phyloP scores from a whole-genome alignment of 2,888 invertebrate genomes.

The Odontothrips loti region DNA sequence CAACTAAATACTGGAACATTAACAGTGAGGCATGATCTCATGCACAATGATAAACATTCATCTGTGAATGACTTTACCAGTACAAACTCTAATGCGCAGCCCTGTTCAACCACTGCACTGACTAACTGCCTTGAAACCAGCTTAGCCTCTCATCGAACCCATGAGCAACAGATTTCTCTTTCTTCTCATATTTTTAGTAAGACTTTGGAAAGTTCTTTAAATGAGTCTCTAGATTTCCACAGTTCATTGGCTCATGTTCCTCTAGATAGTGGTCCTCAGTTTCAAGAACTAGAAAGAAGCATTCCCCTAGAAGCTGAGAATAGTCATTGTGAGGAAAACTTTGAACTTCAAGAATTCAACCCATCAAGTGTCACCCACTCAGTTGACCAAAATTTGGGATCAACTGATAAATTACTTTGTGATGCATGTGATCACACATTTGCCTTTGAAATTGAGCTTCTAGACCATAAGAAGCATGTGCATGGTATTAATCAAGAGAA shows the following conservation, averaged over 20 bases:
- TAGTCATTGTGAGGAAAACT: no score
- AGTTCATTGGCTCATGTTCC: no score
- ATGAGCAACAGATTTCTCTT: background rate
- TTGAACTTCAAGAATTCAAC: no score
- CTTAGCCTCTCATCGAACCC: background rate
- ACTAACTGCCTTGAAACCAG: no score
- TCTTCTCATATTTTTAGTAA: background rate
- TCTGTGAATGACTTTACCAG: background rate
- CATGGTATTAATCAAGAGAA: no score
- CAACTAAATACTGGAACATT: background rate
- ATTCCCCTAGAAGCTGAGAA: no score
- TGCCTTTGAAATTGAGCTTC: background rate
- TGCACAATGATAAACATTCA: background rate
- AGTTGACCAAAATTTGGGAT: no score
- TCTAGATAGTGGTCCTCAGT: no score
- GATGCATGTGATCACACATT: background rate
- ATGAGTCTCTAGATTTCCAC: no score
- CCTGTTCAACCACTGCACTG: background rate
- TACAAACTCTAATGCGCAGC: background rate
- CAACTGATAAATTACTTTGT: background rate
- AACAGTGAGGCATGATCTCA: background rate
- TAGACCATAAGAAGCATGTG: background rate
- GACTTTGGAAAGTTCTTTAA: background rate
- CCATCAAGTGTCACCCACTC: no score
- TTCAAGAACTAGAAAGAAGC: no score